These are phyloP conservation scores for Acromyrmex charruanus DNA, from an alignment of 1,140 invertebrate genomes.

Conservation along the genomic window DNA sequence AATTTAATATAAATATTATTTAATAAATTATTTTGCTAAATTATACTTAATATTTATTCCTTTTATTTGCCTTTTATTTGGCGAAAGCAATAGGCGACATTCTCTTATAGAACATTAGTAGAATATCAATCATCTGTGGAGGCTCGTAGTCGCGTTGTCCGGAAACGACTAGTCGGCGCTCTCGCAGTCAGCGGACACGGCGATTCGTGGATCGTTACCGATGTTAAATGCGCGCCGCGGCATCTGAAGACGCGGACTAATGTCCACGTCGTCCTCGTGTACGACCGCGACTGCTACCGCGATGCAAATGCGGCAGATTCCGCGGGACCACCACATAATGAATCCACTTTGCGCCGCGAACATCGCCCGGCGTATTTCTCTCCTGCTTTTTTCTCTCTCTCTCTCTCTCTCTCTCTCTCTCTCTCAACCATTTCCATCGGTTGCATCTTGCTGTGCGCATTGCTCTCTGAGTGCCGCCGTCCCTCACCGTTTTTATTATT, in stretches of 20 bases:
- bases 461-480: slow-evolving; percentile 22
- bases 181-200: slow-evolving; percentile 61
- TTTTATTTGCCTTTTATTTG: neutral
- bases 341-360: slow-evolving; percentile 81
- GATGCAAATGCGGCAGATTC: slow-evolving; percentile 80
- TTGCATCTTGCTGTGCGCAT: slow-evolving; percentile 49
- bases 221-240: slow-evolving; percentile 85
- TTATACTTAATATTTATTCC: neutral
- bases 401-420: neutral
- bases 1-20: neutral
- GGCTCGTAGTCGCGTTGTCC: slow-evolving; percentile 25
- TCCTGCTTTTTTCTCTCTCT: neutral
- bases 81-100: neutral
- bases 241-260: slow-evolving; percentile 84
- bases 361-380: slow-evolving; percentile 60
- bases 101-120: neutral
- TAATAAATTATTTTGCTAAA: neutral
- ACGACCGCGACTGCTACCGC: slow-evolving; percentile 77
- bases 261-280: slow-evolving; percentile 79
- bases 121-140: slow-evolving; percentile 1
- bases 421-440: slow-evolving; percentile 4
- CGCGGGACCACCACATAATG: slow-evolving; percentile 80
- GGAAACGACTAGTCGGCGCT: slow-evolving; percentile 14
- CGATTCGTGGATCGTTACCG: slow-evolving; percentile 81
- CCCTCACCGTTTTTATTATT: slow-evolving; percentile 47